These are phyloP conservation scores for Morus bassanus DNA, from an alignment of 2,797 vertebrate genomes.

Conservation along the genomic window DNA sequence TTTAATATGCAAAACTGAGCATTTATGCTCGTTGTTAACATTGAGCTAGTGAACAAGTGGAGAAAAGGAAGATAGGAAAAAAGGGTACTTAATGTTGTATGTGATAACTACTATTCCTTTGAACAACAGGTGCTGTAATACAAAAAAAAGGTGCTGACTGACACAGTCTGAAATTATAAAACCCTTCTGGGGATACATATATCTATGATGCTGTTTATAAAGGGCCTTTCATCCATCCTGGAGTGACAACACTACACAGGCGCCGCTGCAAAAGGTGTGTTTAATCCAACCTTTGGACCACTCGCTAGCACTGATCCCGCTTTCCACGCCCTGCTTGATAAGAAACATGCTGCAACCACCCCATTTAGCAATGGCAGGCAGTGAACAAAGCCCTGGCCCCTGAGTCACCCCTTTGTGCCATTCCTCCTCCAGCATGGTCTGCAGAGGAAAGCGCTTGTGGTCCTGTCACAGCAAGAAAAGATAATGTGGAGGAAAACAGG, in stretches of 20 bases:
- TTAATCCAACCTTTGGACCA: neutral
- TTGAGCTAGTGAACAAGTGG: neutral
- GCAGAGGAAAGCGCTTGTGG: neutral
- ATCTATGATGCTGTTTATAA: neutral
- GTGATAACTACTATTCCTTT: neutral
- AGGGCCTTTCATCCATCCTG: neutral
- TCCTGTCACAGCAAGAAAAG: neutral
- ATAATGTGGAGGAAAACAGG: neutral
- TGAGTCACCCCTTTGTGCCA: neutral
- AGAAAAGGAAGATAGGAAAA: neutral
- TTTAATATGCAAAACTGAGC: neutral
- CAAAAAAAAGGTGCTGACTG: neutral
- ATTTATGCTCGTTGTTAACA: neutral
- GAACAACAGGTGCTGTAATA: neutral
- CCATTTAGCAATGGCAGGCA: neutral
- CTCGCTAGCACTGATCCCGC: neutral
- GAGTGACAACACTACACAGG: neutral
- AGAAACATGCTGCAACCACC: neutral
- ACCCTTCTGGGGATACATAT: neutral
- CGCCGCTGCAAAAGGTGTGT: neutral
- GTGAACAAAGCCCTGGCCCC: neutral
- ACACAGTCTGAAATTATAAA: neutral
- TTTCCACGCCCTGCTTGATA: neutral
- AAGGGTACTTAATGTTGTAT: neutral
- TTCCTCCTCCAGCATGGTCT: neutral